Conservation (phyloP, 1,140 invertebrate species). For the Arctopsyche grandis region DNA sequence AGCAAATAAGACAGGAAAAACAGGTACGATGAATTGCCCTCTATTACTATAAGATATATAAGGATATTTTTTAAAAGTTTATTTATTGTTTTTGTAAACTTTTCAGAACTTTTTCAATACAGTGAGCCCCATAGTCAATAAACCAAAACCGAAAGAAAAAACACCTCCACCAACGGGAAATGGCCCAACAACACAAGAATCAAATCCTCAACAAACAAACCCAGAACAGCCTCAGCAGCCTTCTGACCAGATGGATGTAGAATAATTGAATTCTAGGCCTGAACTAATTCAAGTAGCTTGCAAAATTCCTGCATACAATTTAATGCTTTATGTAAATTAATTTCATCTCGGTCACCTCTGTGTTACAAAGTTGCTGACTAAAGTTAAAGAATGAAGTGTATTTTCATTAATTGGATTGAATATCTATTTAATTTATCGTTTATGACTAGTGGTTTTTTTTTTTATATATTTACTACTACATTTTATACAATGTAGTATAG, state of each 20-base stretch:
- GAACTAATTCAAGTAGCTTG: slow-evolving; percentile 41
- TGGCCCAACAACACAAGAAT: slow-evolving; percentile 56
- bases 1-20: slow-evolving; percentile 79
- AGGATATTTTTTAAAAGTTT: no score
- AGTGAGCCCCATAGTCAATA: slow-evolving; percentile 82
- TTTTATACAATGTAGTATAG: no score
- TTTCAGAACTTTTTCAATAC: slow-evolving; percentile 74
- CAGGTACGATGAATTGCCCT: no score
- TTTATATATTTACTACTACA: no score
- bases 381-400: no score
- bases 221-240: slow-evolving; percentile 46
- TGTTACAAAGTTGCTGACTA: not conserved
- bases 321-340: slow-evolving; percentile 27
- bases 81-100: not conserved
- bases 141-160: slow-evolving; percentile 83
- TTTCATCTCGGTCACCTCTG: slow-evolving; percentile 11
- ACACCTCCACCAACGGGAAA: slow-evolving; percentile 65
- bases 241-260: slow-evolving; percentile 64
- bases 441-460: no score
- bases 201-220: slow-evolving; percentile 54
- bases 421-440: no score
- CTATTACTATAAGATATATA: slow-evolving; percentile 33
- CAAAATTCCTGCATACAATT: not conserved
- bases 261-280: slow-evolving; percentile 56
- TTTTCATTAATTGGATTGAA: no score